A percentile compares a stretch with the other conserved stretches of the same genome.
Evolutionary conservation across 1,140 invertebrate species (phyloP).

Genomic region (Drosophila asahinai): DNA sequence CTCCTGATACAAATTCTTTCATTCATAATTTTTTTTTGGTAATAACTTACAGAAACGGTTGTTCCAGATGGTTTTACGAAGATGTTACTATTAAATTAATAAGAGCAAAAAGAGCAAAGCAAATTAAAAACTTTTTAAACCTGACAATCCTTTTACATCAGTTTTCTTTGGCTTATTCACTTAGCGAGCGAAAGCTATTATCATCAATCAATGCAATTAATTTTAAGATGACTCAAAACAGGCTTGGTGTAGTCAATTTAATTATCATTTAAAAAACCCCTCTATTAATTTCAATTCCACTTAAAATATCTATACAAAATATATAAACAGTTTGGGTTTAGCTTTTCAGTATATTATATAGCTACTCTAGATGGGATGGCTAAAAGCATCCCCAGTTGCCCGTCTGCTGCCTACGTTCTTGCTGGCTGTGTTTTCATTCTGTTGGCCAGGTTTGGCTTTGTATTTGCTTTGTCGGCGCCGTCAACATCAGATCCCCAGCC

Average conservation of each 20-base stretch:
- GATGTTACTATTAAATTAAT: background rate
- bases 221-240: background rate
- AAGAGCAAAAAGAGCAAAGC: too few relatives aligned
- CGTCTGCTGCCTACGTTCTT: conserved; percentile 4
- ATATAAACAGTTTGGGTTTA: too few relatives aligned
- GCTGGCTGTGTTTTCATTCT: conserved; percentile 42
- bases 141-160: background rate
- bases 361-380: too few relatives aligned
- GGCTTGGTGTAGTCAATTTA: background rate
- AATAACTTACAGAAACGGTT: too few relatives aligned
- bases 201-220: background rate
- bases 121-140: too few relatives aligned
- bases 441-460: conserved; percentile 42
- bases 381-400: conserved; percentile 2
- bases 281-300: background rate
- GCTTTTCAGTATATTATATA: conserved; percentile 3
- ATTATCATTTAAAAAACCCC: background rate
- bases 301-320: background rate
- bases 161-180: background rate
- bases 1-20: too few relatives aligned
- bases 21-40: too few relatives aligned
- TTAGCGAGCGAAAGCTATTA: background rate
- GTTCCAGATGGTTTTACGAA: too few relatives aligned
- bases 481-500: conserved; percentile 36
- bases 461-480: conserved; percentile 61